phyloP scores from a whole-genome alignment of 2,113 vertebrate genomes.

The Podarcis muralis region DNA sequence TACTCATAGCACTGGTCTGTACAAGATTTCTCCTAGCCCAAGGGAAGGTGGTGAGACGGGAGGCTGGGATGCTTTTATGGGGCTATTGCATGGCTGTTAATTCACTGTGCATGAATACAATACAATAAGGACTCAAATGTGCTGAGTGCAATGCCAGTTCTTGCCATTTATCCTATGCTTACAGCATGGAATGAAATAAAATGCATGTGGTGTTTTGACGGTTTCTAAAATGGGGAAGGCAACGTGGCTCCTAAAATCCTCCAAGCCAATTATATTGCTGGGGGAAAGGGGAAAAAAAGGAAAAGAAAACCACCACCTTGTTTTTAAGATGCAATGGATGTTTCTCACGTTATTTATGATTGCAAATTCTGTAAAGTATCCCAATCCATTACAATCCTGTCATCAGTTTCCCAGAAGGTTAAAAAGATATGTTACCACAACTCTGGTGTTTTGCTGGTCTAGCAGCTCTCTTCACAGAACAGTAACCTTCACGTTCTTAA shows the following conservation, averaged over 20 bases:
- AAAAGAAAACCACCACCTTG: not conserved
- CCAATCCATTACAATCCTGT: not conserved
- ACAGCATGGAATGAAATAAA: not conserved
- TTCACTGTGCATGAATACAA: no score
- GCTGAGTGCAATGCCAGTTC: not conserved
- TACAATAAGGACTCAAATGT: not conserved
- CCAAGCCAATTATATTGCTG: not conserved
- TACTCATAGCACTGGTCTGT: not conserved
- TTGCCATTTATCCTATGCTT: not conserved
- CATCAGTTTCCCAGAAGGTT: not conserved
- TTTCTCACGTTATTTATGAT: not conserved
- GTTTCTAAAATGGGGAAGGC: not conserved
- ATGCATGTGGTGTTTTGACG: not conserved
- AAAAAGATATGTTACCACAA: not conserved
- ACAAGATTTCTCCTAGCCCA: not conserved
- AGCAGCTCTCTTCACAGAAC: slow-evolving; percentile 9
- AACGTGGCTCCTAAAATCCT: not conserved
- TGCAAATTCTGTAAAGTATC: not conserved
- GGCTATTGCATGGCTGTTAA: no score
- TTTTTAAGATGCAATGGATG: not conserved
- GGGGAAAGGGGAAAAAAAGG: not conserved
- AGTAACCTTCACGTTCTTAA: not conserved
- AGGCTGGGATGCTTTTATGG: not conserved
- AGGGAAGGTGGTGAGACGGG: not conserved
- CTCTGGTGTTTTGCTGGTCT: not conserved